Evolutionary conservation across 2,797 vertebrate genomes (phyloP).

Genomic region (Uromys caudimaculatus): DNA sequence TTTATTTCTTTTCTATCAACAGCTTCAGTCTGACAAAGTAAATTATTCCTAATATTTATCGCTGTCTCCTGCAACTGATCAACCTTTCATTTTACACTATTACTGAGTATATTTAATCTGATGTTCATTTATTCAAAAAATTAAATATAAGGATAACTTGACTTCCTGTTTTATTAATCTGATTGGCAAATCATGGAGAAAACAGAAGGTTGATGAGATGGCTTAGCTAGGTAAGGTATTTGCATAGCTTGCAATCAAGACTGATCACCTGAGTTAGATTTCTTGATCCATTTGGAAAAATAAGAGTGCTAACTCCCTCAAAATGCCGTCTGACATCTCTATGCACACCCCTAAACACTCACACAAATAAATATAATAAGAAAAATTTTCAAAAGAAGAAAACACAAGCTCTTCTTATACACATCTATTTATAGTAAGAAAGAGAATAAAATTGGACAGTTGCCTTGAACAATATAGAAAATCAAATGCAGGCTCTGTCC

Average conservation of each 20-base stretch:
- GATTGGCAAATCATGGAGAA: neutral
- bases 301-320: neutral
- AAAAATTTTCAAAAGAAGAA: neutral
- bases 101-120: conserved; percentile 36
- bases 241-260: neutral
- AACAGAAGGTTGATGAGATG: neutral
- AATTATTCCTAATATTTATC: neutral
- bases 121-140: neutral
- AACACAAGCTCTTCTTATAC: neutral
- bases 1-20: neutral
- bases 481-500: neutral
- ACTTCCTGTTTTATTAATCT: neutral
- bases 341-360: neutral
- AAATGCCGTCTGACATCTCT: neutral
- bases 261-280: neutral
- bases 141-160: neutral
- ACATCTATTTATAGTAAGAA: conserved; percentile 1
- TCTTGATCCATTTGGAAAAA: neutral
- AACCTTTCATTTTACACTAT: neutral
- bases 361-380: neutral
- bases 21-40: neutral
- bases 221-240: neutral
- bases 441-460: conserved; percentile 36
- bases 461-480: conserved; percentile 51
- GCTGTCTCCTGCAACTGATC: neutral